Percentiles rank a stretch among this genome's conserved stretches.
Conservation (phyloP, 2,888 invertebrate genomes). For the Chalcosyrphus nemorum region DNA sequence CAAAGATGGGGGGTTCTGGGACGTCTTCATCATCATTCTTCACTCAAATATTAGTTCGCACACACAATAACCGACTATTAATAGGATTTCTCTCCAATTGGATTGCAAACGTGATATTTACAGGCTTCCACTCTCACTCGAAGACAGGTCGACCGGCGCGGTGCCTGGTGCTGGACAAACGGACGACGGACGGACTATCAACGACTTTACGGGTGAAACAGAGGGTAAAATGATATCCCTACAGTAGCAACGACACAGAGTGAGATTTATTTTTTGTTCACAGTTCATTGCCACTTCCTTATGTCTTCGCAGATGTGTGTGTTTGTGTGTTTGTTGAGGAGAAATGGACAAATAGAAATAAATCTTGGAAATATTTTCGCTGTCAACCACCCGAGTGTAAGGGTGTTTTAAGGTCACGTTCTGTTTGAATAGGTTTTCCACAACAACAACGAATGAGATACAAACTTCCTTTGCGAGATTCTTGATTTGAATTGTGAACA, state of each 20-base stretch:
- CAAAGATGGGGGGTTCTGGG: slow-evolving; percentile 22
- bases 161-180: too few species aligned
- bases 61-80: slow-evolving; percentile 65
- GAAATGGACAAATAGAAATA: slow-evolving; percentile 48
- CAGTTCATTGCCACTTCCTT: slow-evolving; percentile 60
- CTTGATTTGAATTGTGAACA: slow-evolving; percentile 60
- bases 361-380: slow-evolving; percentile 55
- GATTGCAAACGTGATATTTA: slow-evolving; percentile 58
- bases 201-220: not conserved
- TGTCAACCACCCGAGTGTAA: slow-evolving; percentile 42
- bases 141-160: slow-evolving; percentile 54
- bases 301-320: not conserved
- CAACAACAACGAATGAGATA: not conserved
- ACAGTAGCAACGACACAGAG: not conserved
- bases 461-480: not conserved
- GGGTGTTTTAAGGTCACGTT: slow-evolving; percentile 64
- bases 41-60: slow-evolving; percentile 62
- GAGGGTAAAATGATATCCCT: slow-evolving; percentile 49
- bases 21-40: slow-evolving; percentile 49
- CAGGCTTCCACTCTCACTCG: slow-evolving; percentile 11
- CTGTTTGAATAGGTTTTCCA: slow-evolving; percentile 54
- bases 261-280: slow-evolving; percentile 9
- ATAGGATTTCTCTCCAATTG: slow-evolving; percentile 67
- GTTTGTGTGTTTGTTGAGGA: not conserved
- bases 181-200: slow-evolving; percentile 10